Base-by-base conservation (phyloP, 2,888 invertebrate species). In the Cryptocephalus moraei region DNA sequence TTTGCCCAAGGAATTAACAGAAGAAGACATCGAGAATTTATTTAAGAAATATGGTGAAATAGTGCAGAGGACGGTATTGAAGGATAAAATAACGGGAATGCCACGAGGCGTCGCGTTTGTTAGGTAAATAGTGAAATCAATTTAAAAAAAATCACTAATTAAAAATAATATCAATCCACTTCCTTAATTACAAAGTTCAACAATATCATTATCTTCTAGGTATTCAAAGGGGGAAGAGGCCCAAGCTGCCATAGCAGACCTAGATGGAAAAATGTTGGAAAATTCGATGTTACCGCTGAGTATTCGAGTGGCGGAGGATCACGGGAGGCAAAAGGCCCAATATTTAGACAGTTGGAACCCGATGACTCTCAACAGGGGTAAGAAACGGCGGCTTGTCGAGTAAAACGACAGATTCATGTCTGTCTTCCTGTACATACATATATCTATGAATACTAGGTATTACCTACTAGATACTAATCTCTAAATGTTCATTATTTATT, bases 81-180 rank as follows among this genome's bases (percentile, higher is more conserved):
- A 88, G 59, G 93, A 94, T 66, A 90, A 91, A 74, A 78, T 85
- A 49, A 91, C 89, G 43, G 91, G 91, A 43, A 76, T 86, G 64
- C 91, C 92, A 8, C 75, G 92, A 59, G 92, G 94, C 41, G 90
- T 93, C 45, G 95, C 92, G 11, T 95, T 94, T 74, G 91, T 91
- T 49, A 83, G 91, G 90, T 91, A 69, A 71, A 60, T 56, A 22
- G 22, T 22, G 22, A 22, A 22, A 22, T 22, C 22, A 22, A 22
- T 22, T 22, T 22, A 22, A 22, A 22, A 22, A 22, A 2, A 22
- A 22, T 22, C n/a, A n/a, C n/a, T n/a, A n/a, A 22, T 2, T 2
- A 6, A 22, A 22, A 22, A 22, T 22, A 22, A 22, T 22, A 6
- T 6, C 22, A 22, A 22, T 22, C 22, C 22, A 22, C 22, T 22